These are phyloP conservation scores for Tragelaphus scriptus DNA, from an alignment of 2,113 vertebrate species.

Conservation along the genomic window DNA sequence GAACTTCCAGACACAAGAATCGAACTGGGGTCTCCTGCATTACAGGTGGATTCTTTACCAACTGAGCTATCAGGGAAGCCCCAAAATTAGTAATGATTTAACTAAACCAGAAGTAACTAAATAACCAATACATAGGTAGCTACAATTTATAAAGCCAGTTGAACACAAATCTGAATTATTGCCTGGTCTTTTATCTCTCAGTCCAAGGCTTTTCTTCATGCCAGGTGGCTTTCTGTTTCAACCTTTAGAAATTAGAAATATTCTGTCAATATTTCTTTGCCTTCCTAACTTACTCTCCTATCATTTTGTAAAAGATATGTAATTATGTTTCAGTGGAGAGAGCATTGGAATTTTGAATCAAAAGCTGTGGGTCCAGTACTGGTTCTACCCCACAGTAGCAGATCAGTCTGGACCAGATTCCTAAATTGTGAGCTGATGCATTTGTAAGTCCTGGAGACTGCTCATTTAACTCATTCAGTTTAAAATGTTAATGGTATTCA, in stretches of 20 bases:
- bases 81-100: background rate
- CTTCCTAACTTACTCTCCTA: background rate
- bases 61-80: background rate
- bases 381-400: background rate
- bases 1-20: background rate
- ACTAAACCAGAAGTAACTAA: background rate
- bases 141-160: background rate
- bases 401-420: background rate
- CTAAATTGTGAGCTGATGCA: background rate
- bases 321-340: background rate
- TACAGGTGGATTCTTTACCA: background rate
- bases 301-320: background rate
- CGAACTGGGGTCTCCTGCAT: rapidly evolving
- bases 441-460: background rate
- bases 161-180: background rate
- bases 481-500: background rate
- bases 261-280: background rate
- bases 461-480: background rate
- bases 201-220: background rate
- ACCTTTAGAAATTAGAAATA: background rate
- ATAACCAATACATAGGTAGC: background rate
- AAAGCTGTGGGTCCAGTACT: background rate
- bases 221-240: background rate
- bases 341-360: background rate
- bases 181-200: background rate